phyloP scores from a whole-genome alignment of 1,140 invertebrate genomes.

The Neelides sp. region DNA sequence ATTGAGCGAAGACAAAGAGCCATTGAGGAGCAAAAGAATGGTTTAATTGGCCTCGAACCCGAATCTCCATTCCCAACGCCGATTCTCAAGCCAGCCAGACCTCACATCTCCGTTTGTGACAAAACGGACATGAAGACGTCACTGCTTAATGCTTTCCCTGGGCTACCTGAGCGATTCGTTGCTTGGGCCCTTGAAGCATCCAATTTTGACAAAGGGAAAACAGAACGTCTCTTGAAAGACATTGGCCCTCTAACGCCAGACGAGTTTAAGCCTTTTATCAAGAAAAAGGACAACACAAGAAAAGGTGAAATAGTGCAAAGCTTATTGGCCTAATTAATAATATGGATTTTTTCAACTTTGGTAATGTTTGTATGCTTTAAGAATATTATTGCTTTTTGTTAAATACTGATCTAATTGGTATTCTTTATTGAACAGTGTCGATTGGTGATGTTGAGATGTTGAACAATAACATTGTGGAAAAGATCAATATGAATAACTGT shows the following conservation, averaged over 20 bases:
- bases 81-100: conserved; percentile 23
- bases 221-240: conserved; percentile 22
- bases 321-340: background rate
- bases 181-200: conserved; percentile 28
- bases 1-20: conserved; percentile 29
- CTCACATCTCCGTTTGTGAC: conserved; percentile 20
- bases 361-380: no score
- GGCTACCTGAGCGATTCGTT: conserved; percentile 25
- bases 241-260: conserved; percentile 28
- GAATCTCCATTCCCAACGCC: conserved; percentile 31
- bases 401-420: no score
- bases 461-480: no score
- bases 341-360: conserved; percentile 1
- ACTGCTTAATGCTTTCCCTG: conserved; percentile 24
- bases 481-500: no score
- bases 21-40: conserved; percentile 20
- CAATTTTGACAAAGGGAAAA: conserved; percentile 20
- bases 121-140: conserved; percentile 14
- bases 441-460: no score
- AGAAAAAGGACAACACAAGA: conserved; percentile 4
- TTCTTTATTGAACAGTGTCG: no score
- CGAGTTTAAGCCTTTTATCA: conserved; percentile 29
- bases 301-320: conserved; percentile 4
- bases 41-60: conserved; percentile 11
- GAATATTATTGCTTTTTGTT: no score